Evolutionary conservation across 2,113 vertebrate species (phyloP), one percentile per base, ranked within the genome.

Genomic region (Candoia aspera): DNA sequence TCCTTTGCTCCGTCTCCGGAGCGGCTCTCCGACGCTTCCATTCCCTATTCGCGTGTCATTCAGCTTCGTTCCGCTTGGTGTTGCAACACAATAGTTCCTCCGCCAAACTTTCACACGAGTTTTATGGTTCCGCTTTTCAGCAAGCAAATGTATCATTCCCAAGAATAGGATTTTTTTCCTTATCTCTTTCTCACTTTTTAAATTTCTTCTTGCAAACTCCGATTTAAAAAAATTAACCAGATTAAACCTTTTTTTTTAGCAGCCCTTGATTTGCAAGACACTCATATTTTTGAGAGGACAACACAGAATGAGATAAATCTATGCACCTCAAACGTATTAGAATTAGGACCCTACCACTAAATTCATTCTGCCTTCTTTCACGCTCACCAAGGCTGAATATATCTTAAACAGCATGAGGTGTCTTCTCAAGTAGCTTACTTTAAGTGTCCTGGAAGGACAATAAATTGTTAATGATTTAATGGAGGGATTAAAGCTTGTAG

Each of bases 21-120:
- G 4, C 58, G 2, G 26, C 42, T 26, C 0, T 46, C 0, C 0
- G 0, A 11, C 0, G 2, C 19, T 49, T 73, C 3, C 0, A 0
- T 89, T 1, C 21, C 93, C 53, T 3, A 2, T 0, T 0, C 8
- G n/a, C 1, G 90, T 58, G 94, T 17, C 83, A 0, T 68, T 13
- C 92, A 2, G 0, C 95, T 95, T 92, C 91, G 3, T 33, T 94
- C 96, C 96, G 92, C 85, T 42, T 88, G 13, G 95, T 42, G 55
- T 83, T 12, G 1, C 86, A 55, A 0, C 55, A 0, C 57, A 23
- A 0, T 0, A 29, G 11, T 15, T 68, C 49, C 87, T 17, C 26
- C 1, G 1, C 0, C 54, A 46, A 88, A 93, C 90, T 86, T 2
- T 15, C 57, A 1, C 0, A 2, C 12, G 4, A 13, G 13, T n/a